These are phyloP conservation scores for Trachythela sp. DNA, from an alignment of 64 coral and sea anemone genomes.

Conservation along the genomic window DNA sequence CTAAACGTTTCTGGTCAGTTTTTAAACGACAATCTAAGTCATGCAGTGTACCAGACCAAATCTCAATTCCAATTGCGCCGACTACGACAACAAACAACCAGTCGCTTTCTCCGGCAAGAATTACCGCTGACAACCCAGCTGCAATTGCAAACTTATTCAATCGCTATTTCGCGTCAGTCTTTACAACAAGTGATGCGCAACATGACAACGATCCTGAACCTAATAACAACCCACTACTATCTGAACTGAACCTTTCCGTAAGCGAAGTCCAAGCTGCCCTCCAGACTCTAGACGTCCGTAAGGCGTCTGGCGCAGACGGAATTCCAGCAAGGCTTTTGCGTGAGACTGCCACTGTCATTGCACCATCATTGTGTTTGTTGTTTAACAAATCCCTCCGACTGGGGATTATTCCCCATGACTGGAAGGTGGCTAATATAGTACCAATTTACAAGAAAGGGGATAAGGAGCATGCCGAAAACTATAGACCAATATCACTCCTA, in stretches of 20 bases:
- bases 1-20: slow-evolving; percentile 48
- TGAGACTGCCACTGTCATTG: neutral
- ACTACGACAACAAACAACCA: neutral
- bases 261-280: slow-evolving; percentile 12
- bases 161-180: neutral
- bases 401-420: slow-evolving; percentile 10
- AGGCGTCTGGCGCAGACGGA: slow-evolving; percentile 17
- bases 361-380: neutral
- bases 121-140: neutral
- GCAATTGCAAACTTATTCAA: neutral
- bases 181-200: neutral
- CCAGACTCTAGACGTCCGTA: neutral
- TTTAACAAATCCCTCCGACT: slow-evolving; percentile 32
- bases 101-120: neutral
- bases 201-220: neutral
- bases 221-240: neutral
- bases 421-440: slow-evolving; percentile 24
- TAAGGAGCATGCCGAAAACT: neutral
- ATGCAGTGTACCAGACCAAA: neutral
- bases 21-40: slow-evolving; percentile 45
- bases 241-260: neutral
- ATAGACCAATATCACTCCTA: slow-evolving; percentile 21
- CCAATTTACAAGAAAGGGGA: slow-evolving; percentile 8
- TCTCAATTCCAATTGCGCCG: neutral
- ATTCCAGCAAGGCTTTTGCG: slow-evolving; percentile 5